Percentiles rank a stretch among this genome's conserved stretches.
phyloP scores from a whole-genome alignment of 1,140 invertebrate species.

The Aphelinus certus region DNA sequence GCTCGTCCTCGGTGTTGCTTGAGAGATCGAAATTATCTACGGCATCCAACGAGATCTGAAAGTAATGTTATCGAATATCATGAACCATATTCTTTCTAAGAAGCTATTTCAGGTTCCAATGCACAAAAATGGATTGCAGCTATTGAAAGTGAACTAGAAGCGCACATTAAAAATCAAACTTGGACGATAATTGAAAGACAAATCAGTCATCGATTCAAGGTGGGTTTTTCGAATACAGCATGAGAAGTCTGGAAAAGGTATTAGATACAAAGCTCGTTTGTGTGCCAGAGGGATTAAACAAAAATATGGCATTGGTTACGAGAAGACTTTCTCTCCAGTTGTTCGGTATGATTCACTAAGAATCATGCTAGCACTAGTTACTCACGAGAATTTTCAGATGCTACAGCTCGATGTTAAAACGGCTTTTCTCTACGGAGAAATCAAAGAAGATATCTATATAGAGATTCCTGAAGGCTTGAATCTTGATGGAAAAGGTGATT shows the following conservation, averaged over 20 bases:
- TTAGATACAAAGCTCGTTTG: conserved; percentile 48
- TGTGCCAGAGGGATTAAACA: conserved; percentile 51
- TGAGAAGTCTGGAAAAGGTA: conserved; percentile 31
- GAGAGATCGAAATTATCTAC: background rate
- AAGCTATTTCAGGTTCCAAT: conserved; percentile 42
- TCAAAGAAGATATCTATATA: no score
- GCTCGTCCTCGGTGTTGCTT: background rate
- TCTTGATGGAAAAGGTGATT: conserved; percentile 43
- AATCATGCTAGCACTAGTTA: conserved; percentile 42
- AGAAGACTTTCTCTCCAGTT: conserved; percentile 51
- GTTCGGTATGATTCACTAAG: conserved; percentile 46
- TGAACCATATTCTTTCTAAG: conserved; percentile 33
- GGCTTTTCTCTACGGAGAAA: no score
- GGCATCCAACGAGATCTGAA: conserved; percentile 1
- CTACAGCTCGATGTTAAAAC: no score
- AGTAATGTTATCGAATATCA: conserved; percentile 11
- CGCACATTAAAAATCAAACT: conserved; percentile 44
- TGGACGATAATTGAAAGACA: conserved; percentile 47
- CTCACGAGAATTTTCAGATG: background rate
- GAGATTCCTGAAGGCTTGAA: background rate
- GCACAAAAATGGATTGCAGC: conserved; percentile 42
- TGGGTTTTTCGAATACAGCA: conserved; percentile 58
- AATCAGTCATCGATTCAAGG: conserved; percentile 51
- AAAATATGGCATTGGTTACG: conserved; percentile 43
- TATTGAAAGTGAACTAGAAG: conserved; percentile 44